Base-by-base conservation (phyloP, 1,140 invertebrate genomes). In the Vollenhovia emeryi region DNA sequence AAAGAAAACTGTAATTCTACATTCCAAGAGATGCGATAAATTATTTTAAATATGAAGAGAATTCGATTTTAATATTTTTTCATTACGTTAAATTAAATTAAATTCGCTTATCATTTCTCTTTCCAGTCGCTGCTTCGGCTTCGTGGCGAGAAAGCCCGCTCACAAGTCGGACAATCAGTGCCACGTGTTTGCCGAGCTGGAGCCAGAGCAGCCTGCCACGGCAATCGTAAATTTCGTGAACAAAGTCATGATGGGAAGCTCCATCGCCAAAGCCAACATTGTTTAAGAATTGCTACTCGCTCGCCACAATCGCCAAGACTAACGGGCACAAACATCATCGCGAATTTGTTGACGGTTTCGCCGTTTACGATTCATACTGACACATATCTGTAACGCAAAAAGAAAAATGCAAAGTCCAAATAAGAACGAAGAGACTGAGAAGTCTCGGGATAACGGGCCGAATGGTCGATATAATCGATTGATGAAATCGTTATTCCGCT, bases 221-320 rank as follows among this genome's bases (percentile, higher is more conserved):
- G 98, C 98, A 48, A 99, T 99, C 92, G 98, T 99, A 75, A 99
- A 99, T 94, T 99, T 99, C 95, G 98, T 99, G 45, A 98, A 98
- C 93, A 99, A 99, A 95, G 97, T 99, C 69, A 96, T 98, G 95
- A 96, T 96, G 94, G 96, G 96, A 6, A 95, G 92, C 80, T 94
- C 95, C 11, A 93, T 95, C 15, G 90, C 91, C 52, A 96, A 96
- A 89, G 94, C 95, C 1, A 96, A 96, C 85, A 96, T 96, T 78
- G 95, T 96, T 50, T 96, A 94, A 82, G 27, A 95, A 85, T 40
- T 36, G 7, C 30, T 43, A 18, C 8, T 30, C 11, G 62, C 36
- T 76, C 55, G 50, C 57, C 55, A 45, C 24, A 57, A 45, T 57
- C 40, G 24, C 21, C 18, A 43, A 55, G 18, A 71, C 18, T 36